A percentile compares a stretch with the other conserved stretches of the same genome.
Conservation (phyloP, 2,888 invertebrate species). For the Ellobium chinense region DNA sequence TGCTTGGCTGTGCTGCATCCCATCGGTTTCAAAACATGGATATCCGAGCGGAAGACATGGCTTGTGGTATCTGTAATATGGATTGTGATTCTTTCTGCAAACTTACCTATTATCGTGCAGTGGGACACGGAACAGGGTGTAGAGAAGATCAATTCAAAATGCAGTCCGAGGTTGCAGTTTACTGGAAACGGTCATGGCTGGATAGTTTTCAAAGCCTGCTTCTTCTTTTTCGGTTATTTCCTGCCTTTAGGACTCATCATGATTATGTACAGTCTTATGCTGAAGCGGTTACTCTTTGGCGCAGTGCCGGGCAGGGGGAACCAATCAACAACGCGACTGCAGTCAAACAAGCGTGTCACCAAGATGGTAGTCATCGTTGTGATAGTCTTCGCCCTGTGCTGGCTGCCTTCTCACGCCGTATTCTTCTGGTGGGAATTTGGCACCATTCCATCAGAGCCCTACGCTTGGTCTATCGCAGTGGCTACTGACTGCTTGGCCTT, state of each 20-base stretch:
- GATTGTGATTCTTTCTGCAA: slow-evolving; percentile 84
- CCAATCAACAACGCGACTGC: slow-evolving; percentile 87
- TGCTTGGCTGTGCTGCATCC: slow-evolving; percentile 96
- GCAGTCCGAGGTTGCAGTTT: slow-evolving; percentile 57
- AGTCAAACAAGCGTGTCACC: slow-evolving; percentile 93
- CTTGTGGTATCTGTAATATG: slow-evolving; percentile 89
- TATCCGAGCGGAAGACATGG: slow-evolving; percentile 90
- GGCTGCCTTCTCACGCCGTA: slow-evolving; percentile 90
- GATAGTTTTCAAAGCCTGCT: slow-evolving; percentile 68
- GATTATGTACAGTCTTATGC: slow-evolving; percentile 92
- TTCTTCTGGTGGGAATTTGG: slow-evolving; percentile 86
- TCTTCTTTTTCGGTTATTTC: slow-evolving; percentile 92
- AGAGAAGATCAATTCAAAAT: slow-evolving; percentile 69
- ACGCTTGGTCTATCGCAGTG: slow-evolving; percentile 80
- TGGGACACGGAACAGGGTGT: slow-evolving; percentile 64
- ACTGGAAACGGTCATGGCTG: no score
- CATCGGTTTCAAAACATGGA: slow-evolving; percentile 90
- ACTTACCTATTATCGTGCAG: slow-evolving; percentile 74
- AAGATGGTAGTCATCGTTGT: slow-evolving; percentile 95
- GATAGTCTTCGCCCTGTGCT: slow-evolving; percentile 87
- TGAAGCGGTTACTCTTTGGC: slow-evolving; percentile 91
- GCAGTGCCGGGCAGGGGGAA: slow-evolving; percentile 87
- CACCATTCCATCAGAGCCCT: slow-evolving; percentile 83
- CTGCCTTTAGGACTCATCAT: slow-evolving; percentile 92
- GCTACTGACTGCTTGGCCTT: slow-evolving; percentile 84